Conservation (phyloP, 2,888 invertebrate species). For the Hypomecis punctinalis region DNA sequence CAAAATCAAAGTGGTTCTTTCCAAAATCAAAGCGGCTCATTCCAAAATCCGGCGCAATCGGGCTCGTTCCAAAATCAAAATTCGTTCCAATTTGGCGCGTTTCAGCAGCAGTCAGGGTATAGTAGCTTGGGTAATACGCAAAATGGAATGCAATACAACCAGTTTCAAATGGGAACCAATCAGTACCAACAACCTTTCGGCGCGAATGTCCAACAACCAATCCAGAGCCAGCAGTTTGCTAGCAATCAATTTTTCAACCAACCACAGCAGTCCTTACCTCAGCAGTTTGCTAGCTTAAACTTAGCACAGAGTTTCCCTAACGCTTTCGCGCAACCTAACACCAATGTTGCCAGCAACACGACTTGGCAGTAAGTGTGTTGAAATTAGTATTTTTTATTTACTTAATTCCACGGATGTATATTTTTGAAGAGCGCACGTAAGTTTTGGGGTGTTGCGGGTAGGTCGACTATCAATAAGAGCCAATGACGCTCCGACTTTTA, state of each 20-base stretch:
- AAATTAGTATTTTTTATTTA: slow-evolving; percentile 35
- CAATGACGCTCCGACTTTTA: slow-evolving; percentile 1
- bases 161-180: slow-evolving; percentile 63
- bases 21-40: slow-evolving; percentile 17
- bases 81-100: slow-evolving; percentile 47
- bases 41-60: slow-evolving; percentile 42
- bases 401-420: slow-evolving; percentile 34
- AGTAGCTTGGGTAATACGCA: slow-evolving; percentile 27
- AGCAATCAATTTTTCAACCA: slow-evolving; percentile 61
- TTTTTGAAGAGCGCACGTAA: slow-evolving; percentile 32
- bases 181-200: slow-evolving; percentile 54
- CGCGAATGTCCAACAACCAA: slow-evolving; percentile 50
- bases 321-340: slow-evolving; percentile 69
- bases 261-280: slow-evolving; percentile 59
- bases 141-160: slow-evolving; percentile 63
- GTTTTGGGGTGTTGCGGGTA: slow-evolving; percentile 9
- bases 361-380: slow-evolving; percentile 70
- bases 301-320: slow-evolving; percentile 76
- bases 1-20: slow-evolving; percentile 39
- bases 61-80: slow-evolving; percentile 43
- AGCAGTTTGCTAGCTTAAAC: slow-evolving; percentile 73
- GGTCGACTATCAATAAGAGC: neutral
- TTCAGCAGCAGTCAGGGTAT: slow-evolving; percentile 43
- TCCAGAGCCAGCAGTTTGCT: slow-evolving; percentile 47
- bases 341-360: slow-evolving; percentile 74